Evolutionary conservation across 2,797 vertebrate genomes (phyloP), one percentile per base, ranked within the genome.

Genomic region (Muraenolepis orangiensis): DNA sequence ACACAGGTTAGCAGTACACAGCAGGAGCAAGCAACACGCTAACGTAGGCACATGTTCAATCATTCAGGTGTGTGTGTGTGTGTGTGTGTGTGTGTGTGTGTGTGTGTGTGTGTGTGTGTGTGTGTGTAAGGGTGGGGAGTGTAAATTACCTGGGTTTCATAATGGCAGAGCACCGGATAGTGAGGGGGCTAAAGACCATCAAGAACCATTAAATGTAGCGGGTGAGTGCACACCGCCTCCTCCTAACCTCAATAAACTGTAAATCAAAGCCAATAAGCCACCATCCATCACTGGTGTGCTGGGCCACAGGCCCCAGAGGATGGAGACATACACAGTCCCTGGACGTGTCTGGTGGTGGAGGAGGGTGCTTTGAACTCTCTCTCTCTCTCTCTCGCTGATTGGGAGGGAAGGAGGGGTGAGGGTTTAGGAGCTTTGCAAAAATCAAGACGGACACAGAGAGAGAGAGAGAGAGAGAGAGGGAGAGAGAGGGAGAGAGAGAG

Each of bases 121-220:
- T n/a, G 51, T 57, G 18, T 42, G 12, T 2, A 16, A 20, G 20
- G 51, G 20, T 18, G 51, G 20, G 20, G 20, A 20, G 18, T n/a
- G 51, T 8, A 57, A 6, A 51, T 18, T 18, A 11, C 20, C 51
- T 23, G 51, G 18, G 51, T 7, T 57, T 6, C 20, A 57, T 57
- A 10, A n/a, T 23, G 20, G 51, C 51, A 6, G n/a, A n/a, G 8
- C 51, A 57, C 20, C 51, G 51, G 51, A 57, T n/a, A 57, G 51
- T 11, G 16, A 57, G 51, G 20, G 20, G 23, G n/a, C 57, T 51
- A 51, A 51, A 51, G 42, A 16, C n/a, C 74, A 29, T 69, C 7
- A 3, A 68, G 71, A 57, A 57, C 69, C 46, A 73, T 66, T 26
- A 66, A 66, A 29, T 51, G 42, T 51, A 51, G 42, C 18, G 42